phyloP scores from a whole-genome alignment of 2,888 invertebrate species.

The Priapulus caudatus region DNA sequence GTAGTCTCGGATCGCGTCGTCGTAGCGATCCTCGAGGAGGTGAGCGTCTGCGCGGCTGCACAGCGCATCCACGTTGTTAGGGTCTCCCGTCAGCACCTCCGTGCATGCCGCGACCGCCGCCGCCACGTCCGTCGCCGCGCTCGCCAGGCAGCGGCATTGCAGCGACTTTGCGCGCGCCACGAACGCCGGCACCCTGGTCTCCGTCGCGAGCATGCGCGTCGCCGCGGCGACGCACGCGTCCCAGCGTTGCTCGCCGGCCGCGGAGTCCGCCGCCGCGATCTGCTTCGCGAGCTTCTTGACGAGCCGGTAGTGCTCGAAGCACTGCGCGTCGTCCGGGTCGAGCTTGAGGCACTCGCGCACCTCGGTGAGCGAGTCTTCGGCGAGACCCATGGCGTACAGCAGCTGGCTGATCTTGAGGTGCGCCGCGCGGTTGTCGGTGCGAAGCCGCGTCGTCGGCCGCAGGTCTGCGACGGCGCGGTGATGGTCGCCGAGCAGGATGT shows the following conservation, averaged over 20 bases:
- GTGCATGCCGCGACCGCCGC: slow-evolving; percentile 66
- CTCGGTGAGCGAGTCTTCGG: slow-evolving; percentile 74
- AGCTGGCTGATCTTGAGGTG: slow-evolving; percentile 67
- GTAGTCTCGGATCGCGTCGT: slow-evolving; percentile 64
- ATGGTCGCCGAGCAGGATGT: slow-evolving; percentile 58
- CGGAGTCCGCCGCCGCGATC: slow-evolving; percentile 39
- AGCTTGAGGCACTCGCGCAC: slow-evolving; percentile 90
- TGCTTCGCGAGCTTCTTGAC: slow-evolving; percentile 81
- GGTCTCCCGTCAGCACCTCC: slow-evolving; percentile 57
- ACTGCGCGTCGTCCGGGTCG: slow-evolving; percentile 93
- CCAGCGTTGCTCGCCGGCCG: slow-evolving; percentile 30
- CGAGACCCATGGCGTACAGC: slow-evolving; percentile 80
- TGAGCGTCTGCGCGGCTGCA: neutral
- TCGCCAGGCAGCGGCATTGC: neutral
- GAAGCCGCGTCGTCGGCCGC: slow-evolving; percentile 72
- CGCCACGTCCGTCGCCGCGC: slow-evolving; percentile 51
- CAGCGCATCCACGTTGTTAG: slow-evolving; percentile 53
- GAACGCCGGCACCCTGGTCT: neutral
- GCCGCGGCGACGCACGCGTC: slow-evolving; percentile 31
- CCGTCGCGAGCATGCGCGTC: slow-evolving; percentile 2
- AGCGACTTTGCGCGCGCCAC: neutral
- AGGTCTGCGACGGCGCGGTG: slow-evolving; percentile 81
- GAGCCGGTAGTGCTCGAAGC: slow-evolving; percentile 90
- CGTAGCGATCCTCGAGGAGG: slow-evolving; percentile 4
- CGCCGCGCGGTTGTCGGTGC: slow-evolving; percentile 80